phyloP scores from a whole-genome alignment of 2,888 invertebrate species.

The Brachyopa scutellaris region DNA sequence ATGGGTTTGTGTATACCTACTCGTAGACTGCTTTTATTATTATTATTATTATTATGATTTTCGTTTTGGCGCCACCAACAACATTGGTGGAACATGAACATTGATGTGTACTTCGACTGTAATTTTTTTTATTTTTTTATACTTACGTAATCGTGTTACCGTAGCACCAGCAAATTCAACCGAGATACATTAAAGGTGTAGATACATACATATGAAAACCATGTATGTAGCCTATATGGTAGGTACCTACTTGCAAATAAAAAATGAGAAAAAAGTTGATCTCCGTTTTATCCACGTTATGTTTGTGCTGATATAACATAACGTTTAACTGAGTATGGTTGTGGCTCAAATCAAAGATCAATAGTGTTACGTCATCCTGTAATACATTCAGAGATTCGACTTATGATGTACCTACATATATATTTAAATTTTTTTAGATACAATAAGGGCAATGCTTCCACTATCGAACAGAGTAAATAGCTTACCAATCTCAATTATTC shows the following conservation, averaged over 20 bases:
- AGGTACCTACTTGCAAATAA: not conserved
- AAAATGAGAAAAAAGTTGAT: not conserved
- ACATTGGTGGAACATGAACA: slow-evolving; percentile 52
- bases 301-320: not conserved
- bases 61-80: slow-evolving; percentile 66
- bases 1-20: too few relatives aligned
- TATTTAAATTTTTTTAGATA: too few relatives aligned
- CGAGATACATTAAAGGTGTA: slow-evolving; percentile 52
- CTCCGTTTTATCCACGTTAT: not conserved
- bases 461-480: too few relatives aligned
- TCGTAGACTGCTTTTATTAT: slow-evolving; percentile 65
- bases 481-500: too few relatives aligned
- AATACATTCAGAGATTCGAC: not conserved
- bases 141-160: slow-evolving; percentile 19
- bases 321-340: slow-evolving; percentile 19
- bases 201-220: slow-evolving; percentile 50
- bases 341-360: slow-evolving; percentile 22
- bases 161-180: slow-evolving; percentile 30
- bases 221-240: too few relatives aligned
- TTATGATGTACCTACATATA: too few relatives aligned
- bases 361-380: slow-evolving; percentile 13
- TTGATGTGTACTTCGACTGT: slow-evolving; percentile 37
- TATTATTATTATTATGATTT: slow-evolving; percentile 65
- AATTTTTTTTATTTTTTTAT: slow-evolving; percentile 38
- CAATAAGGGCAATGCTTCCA: too few relatives aligned